Conservation (phyloP, 1,140 invertebrate species). For the Drosophila guanche region DNA sequence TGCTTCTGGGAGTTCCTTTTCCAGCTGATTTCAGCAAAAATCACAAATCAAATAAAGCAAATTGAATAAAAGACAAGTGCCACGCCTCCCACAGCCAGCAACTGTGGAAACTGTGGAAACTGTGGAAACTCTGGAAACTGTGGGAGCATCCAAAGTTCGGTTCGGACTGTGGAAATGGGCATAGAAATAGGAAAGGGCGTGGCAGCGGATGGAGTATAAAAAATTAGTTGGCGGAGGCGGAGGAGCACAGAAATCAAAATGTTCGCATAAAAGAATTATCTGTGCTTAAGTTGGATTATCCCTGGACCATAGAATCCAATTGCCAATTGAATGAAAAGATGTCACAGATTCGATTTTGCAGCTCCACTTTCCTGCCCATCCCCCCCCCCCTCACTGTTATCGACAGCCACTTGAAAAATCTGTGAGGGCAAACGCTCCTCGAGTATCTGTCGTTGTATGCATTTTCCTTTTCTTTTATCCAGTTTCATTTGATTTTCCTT, state of each 20-base stretch:
- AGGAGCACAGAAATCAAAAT: constrained; percentile 70
- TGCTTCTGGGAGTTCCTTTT: constrained; percentile 31
- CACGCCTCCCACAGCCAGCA: constrained; percentile 38
- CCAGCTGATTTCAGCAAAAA: constrained; percentile 71
- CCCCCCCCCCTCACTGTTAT: constrained; percentile 27
- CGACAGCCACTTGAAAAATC: constrained; percentile 58
- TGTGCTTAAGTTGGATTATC: constrained; percentile 80
- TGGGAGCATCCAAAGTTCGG: background rate
- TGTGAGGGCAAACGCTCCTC: constrained; percentile 30
- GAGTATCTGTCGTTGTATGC: constrained; percentile 32
- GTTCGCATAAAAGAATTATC: constrained; percentile 81
- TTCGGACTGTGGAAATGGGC: constrained; percentile 11
- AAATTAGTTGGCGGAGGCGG: constrained; percentile 68
- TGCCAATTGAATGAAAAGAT: constrained; percentile 79
- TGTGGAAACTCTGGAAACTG: background rate
- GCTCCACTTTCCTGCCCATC: constrained; percentile 60
- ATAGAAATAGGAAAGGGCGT: constrained; percentile 32
- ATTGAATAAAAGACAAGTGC: constrained; percentile 78
- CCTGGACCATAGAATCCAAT: constrained; percentile 71
- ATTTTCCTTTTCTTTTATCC: constrained; percentile 51
- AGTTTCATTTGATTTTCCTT: constrained; percentile 68
- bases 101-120: background rate
- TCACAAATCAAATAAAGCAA: constrained; percentile 80
- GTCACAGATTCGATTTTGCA: constrained; percentile 63
- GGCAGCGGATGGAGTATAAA: constrained; percentile 40